Conservation (phyloP, 2,888 invertebrate genomes). For the Chirona hameri region DNA sequence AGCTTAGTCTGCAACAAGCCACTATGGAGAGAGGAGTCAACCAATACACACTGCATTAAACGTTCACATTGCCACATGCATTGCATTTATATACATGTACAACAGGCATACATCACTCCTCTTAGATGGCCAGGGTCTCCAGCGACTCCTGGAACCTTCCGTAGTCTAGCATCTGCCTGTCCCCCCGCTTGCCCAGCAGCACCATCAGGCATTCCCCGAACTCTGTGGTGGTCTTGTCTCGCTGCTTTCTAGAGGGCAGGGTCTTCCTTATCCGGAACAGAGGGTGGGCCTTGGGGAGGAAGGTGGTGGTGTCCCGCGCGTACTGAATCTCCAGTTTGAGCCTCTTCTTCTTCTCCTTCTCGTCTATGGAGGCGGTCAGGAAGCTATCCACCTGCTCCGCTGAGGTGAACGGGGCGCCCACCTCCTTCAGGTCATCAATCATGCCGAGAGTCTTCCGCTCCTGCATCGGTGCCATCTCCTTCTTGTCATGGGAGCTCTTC, state of each 20-base stretch:
- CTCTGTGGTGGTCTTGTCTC: background rate
- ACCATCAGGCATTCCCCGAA: background rate
- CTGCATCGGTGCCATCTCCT: background rate
- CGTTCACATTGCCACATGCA: background rate
- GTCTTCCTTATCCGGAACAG: background rate
- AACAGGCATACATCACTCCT: background rate
- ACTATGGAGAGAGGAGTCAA: background rate
- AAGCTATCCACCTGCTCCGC: background rate
- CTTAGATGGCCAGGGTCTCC: background rate
- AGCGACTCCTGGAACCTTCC: background rate
- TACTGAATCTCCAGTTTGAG: background rate
- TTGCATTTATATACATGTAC: background rate
- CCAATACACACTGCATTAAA: background rate
- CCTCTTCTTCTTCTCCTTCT: background rate
- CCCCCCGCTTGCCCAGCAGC: background rate
- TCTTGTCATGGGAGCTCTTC: background rate
- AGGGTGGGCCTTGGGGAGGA: background rate
- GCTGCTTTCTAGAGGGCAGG: background rate
- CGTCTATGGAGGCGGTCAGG: background rate
- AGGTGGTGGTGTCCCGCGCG: background rate
- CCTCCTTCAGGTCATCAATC: background rate
- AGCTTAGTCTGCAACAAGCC: too few relatives aligned
- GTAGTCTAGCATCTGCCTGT: background rate
- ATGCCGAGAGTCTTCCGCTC: background rate
- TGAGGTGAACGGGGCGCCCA: background rate